A percentile compares a stretch with the other conserved stretches of the same genome.
Conservation (phyloP, 2,888 invertebrate species). For the Plagiodera versicolora region DNA sequence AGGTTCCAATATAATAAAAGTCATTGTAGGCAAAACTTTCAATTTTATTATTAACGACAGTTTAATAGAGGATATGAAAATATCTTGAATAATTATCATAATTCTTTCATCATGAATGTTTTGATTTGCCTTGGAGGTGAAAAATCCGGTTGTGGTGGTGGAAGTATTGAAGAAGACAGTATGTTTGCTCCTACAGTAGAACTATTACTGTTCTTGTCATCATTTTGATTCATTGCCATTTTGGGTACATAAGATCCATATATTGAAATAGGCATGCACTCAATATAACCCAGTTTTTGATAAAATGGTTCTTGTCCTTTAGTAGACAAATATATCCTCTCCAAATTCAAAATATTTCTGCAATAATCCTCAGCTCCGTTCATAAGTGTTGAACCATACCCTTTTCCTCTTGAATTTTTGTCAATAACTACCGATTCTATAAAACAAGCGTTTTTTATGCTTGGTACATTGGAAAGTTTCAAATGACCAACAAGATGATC, state of each 20-base stretch:
- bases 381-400: slow-evolving; percentile 77
- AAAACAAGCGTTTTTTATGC: slow-evolving; percentile 71
- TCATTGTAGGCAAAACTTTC: too few species aligned
- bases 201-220: slow-evolving; percentile 16
- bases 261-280: slow-evolving; percentile 71
- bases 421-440: slow-evolving; percentile 82
- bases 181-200: slow-evolving; percentile 1
- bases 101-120: slow-evolving; percentile 30
- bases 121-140: slow-evolving; percentile 8
- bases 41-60: too few species aligned
- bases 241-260: slow-evolving; percentile 58
- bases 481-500: slow-evolving; percentile 73
- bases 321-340: slow-evolving; percentile 60
- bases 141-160: slow-evolving; percentile 20
- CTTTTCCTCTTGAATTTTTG: slow-evolving; percentile 70
- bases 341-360: slow-evolving; percentile 62
- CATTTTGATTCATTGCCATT: slow-evolving; percentile 19
- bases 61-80: not conserved
- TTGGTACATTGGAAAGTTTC: slow-evolving; percentile 74
- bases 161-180: slow-evolving; percentile 38
- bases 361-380: slow-evolving; percentile 74
- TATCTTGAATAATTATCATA: not conserved
- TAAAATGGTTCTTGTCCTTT: slow-evolving; percentile 77
- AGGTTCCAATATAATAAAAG: not conserved
- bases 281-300: slow-evolving; percentile 69